Evolutionary conservation across 2,888 invertebrate species (phyloP), one percentile per base, ranked within the genome.

Genomic region (Agriotes lineatus): DNA sequence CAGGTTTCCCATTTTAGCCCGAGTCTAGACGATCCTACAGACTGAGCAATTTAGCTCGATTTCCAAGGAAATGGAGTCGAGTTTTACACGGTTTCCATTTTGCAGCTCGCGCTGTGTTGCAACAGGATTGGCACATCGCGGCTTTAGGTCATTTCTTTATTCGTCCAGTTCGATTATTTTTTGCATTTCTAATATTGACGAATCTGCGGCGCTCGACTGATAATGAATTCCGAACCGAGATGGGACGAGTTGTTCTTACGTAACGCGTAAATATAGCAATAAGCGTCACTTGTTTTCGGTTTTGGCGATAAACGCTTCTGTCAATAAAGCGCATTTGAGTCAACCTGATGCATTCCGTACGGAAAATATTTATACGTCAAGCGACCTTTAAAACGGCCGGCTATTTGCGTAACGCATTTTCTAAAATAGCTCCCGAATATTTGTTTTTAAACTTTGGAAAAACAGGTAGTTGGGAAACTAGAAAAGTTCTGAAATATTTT

Each of bases 221-320:
- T 48, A 48, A 48, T 48, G 20, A 48, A 48, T 48, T 48, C 25
- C 20, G 12, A 48, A 48, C 25, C 48, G 19, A 33, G 54, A 54
- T 14, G 52, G 30, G 19, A 52, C 54, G 33, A 54, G 54, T 33
- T 54, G 20, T 54, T 9, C 33, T 54, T 33, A 35, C 54, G 54
- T 54, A 54, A 54, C 19, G 33, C 33, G 22, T 33, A 54, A 54
- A 54, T 54, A 33, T 54, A 54, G 18, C 20, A 1, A 4, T 19
- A 18, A 54, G 16, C 54, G 54, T 54, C 54, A 54, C 19, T 54
- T 54, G 54, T 54, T 54, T 54, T 54, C 7, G 25, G 1, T 48
- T 48, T 20, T 12, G 4, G 25, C 3, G 48, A 48, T 48, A 48
- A 48, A 12, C 25, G 48, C 1, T 25, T 22, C 14, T 20, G 22